Percentiles rank a stretch among this genome's conserved stretches.
Conservation (phyloP, 2,888 invertebrate species). For the Morpho helenor region DNA sequence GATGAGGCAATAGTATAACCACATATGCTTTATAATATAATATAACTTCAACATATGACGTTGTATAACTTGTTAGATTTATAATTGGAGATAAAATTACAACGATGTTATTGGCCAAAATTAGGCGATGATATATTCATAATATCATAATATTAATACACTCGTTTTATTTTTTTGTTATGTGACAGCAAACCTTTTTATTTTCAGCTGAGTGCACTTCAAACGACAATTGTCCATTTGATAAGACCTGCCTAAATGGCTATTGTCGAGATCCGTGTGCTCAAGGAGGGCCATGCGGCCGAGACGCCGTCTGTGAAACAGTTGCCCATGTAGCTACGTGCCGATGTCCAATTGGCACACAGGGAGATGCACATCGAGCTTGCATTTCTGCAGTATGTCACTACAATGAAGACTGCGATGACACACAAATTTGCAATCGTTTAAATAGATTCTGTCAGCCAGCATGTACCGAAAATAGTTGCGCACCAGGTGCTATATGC, state of each 20-base stretch:
- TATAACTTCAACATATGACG: background rate
- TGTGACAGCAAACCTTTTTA: constrained; percentile 9
- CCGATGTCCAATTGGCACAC: constrained; percentile 90
- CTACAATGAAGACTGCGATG: constrained; percentile 93
- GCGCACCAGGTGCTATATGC: constrained; percentile 89
- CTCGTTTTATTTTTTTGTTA: background rate
- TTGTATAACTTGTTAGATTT: no score
- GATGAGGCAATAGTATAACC: background rate
- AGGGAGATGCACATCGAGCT: constrained; percentile 89
- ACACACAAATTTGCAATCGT: constrained; percentile 90
- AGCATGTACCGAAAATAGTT: constrained; percentile 89
- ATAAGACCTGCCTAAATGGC: constrained; percentile 87
- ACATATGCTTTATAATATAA: background rate
- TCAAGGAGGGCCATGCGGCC: constrained; percentile 85
- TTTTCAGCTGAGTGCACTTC: constrained; percentile 87
- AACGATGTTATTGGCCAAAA: no score
- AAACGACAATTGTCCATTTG: constrained; percentile 90
- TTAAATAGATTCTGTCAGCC: constrained; percentile 90
- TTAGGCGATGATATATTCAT: no score
- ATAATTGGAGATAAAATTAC: no score
- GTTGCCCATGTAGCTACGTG: constrained; percentile 89
- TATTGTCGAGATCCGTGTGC: constrained; percentile 90
- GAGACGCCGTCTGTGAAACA: constrained; percentile 87
- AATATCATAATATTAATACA: no score
- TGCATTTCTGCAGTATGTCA: constrained; percentile 92